Percentiles rank a stretch among this genome's conserved stretches.
Conservation (phyloP, 2,888 invertebrate species). For the Cantharis flavilabris region DNA sequence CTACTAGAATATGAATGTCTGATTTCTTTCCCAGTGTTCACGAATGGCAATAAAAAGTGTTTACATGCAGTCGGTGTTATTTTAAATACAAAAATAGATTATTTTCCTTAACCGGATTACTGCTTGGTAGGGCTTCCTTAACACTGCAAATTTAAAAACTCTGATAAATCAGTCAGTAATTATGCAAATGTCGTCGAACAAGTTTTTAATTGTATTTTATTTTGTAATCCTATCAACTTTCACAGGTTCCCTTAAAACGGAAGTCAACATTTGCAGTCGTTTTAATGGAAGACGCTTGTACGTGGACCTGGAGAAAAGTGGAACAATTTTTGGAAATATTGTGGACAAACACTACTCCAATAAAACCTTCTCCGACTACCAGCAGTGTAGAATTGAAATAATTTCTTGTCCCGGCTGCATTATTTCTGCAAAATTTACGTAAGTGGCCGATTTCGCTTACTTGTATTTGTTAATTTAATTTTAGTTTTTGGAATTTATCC, state of each 20-base stretch:
- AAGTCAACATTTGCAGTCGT: slow-evolving; percentile 45
- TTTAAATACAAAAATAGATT: background rate
- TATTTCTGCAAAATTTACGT: slow-evolving; percentile 60
- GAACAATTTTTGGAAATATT: slow-evolving; percentile 47
- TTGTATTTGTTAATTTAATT: background rate
- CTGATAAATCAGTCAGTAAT: background rate
- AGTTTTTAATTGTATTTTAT: background rate
- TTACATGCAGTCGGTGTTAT: background rate
- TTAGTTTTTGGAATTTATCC: slow-evolving; percentile 49
- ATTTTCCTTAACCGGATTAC: background rate
- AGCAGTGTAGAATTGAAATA: slow-evolving; percentile 56
- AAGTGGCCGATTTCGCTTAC: slow-evolving; percentile 22
- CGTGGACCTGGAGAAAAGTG: slow-evolving; percentile 52
- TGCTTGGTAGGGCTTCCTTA: background rate
- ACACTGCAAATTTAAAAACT: background rate
- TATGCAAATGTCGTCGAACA: background rate
- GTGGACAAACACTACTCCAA: background rate
- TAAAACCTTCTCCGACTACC: background rate
- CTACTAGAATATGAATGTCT: no score
- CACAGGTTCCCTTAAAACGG: background rate
- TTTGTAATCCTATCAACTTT: background rate
- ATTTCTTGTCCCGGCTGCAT: slow-evolving; percentile 74
- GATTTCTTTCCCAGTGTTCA: background rate
- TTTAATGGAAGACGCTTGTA: slow-evolving; percentile 50
- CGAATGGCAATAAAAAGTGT: background rate